phyloP scores from a whole-genome alignment of 2,888 invertebrate genomes.

The Opisthograptis luteolata region DNA sequence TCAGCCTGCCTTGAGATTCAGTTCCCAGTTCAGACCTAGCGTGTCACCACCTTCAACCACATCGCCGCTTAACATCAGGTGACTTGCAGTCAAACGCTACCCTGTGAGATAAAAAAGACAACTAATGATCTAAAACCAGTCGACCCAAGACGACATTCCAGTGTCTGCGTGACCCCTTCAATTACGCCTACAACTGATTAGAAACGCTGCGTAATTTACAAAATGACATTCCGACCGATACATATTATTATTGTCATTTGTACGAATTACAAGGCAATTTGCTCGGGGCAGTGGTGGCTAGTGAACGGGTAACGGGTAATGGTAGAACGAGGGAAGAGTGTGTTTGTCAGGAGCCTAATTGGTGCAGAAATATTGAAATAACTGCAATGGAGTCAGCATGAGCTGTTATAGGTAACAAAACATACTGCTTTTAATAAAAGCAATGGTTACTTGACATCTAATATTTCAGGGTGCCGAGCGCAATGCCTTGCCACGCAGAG shows the following conservation, averaged over 20 bases:
- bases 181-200: slow-evolving; percentile 56
- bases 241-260: slow-evolving; percentile 68
- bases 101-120: too few relatives aligned
- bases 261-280: slow-evolving; percentile 64
- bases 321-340: slow-evolving; percentile 16
- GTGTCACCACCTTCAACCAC: too few relatives aligned
- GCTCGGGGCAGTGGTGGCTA: slow-evolving; percentile 49
- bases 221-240: slow-evolving; percentile 77
- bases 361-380: slow-evolving; percentile 34
- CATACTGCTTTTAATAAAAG: too few relatives aligned
- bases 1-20: too few relatives aligned
- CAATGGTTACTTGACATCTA: too few relatives aligned
- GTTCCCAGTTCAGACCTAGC: too few relatives aligned
- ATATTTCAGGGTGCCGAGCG: too few relatives aligned
- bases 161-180: slow-evolving; percentile 63
- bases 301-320: slow-evolving; percentile 44
- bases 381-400: background rate
- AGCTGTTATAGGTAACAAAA: too few relatives aligned
- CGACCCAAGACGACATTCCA: slow-evolving; percentile 54
- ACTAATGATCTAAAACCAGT: slow-evolving; percentile 16
- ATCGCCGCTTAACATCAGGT: too few relatives aligned
- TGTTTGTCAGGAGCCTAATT: slow-evolving; percentile 22
- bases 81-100: too few relatives aligned
- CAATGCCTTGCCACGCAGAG: too few relatives aligned
- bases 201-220: slow-evolving; percentile 60